Evolutionary conservation across 2,113 vertebrate species (phyloP).

Genomic region (Eudyptes chrysolophus): DNA sequence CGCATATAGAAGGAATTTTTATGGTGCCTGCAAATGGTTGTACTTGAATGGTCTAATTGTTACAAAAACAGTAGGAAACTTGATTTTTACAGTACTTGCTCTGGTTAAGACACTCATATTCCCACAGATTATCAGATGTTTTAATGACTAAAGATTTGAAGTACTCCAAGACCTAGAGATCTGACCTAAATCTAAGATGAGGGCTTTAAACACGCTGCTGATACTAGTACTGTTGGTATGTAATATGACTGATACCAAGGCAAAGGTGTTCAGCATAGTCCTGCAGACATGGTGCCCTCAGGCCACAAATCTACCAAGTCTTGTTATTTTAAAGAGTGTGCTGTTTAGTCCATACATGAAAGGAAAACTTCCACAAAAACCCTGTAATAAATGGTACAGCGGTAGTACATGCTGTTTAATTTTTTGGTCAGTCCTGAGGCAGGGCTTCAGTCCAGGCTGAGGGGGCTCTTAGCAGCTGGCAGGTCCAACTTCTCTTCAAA

Average conservation of each 20-base stretch:
- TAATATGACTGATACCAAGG: neutral
- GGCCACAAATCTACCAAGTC: neutral
- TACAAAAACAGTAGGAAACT: neutral
- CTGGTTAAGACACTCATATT: neutral
- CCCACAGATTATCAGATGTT: neutral
- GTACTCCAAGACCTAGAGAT: neutral
- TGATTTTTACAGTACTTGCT: neutral
- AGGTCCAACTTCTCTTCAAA: neutral
- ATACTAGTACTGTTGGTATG: neutral
- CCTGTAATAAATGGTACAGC: neutral
- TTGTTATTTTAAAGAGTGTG: neutral
- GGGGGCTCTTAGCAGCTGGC: neutral
- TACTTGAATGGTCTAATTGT: neutral
- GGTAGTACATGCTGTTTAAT: neutral
- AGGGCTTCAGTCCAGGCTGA: neutral
- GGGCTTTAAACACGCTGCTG: neutral
- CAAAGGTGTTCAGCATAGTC: neutral
- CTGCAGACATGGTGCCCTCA: neutral
- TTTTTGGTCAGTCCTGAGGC: neutral
- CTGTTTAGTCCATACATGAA: neutral
- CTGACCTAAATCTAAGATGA: neutral
- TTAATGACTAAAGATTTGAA: neutral
- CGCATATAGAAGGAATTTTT: neutral
- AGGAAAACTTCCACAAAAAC: neutral
- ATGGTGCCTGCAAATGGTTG: neutral